These are phyloP conservation scores for Ephydatia muelleri DNA, from an alignment of 37 sponge, comb jelly and placozoan genomes.

Conservation along the genomic window DNA sequence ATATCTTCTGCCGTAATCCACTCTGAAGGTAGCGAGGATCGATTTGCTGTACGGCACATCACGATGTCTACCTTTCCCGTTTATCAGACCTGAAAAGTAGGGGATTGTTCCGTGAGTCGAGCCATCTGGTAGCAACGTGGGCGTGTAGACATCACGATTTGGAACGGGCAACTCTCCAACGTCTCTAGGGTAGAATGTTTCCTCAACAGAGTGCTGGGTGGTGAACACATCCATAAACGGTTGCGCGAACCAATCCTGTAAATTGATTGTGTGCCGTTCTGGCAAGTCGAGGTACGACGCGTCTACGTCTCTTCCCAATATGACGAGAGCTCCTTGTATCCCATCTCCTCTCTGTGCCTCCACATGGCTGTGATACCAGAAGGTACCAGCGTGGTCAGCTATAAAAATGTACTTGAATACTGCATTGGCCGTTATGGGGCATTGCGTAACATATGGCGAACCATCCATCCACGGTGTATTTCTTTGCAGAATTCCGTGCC, in stretches of 20 bases:
- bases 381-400: conserved; percentile 65
- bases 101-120: conserved; percentile 32
- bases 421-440: conserved; percentile 65
- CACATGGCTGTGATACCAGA: conserved; percentile 87
- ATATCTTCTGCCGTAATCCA: conserved; percentile 53
- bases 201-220: conserved; percentile 14
- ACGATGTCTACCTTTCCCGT: conserved; percentile 64
- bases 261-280: conserved; percentile 44
- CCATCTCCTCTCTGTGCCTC: conserved; percentile 70
- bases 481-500: conserved; percentile 83
- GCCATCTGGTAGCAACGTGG: conserved; percentile 49
- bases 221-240: conserved; percentile 37
- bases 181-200: conserved; percentile 20
- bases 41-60: conserved; percentile 29
- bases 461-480: conserved; percentile 88
- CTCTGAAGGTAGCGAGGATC: conserved; percentile 45
- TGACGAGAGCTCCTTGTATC: conserved; percentile 64
- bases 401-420: conserved; percentile 63
- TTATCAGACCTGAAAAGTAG: conserved; percentile 73
- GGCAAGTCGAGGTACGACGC: conserved; percentile 44
- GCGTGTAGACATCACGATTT: conserved; percentile 6
- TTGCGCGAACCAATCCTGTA: conserved; percentile 58
- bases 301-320: conserved; percentile 25
- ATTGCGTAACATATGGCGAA: conserved; percentile 66
- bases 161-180: conserved; percentile 33